phyloP scores from a whole-genome alignment of 2,113 vertebrate species.

The Paedocypris sp. region DNA sequence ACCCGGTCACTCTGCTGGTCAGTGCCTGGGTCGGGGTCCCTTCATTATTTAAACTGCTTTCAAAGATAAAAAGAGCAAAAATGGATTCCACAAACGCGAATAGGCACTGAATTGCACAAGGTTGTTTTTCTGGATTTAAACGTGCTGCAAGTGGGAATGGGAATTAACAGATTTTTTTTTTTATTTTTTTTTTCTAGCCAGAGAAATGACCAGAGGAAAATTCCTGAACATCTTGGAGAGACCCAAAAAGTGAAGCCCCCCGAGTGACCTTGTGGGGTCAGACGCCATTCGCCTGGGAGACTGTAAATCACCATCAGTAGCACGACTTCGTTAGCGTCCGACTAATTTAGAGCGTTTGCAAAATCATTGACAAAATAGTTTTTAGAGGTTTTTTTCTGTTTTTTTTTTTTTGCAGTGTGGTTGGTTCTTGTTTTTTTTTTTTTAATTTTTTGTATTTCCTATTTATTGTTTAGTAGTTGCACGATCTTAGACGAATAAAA shows the following conservation, averaged over 20 bases:
- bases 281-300: background rate
- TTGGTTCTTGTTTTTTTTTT: too few species aligned
- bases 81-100: background rate
- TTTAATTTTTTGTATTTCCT: too few species aligned
- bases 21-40: background rate
- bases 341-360: background rate
- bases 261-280: background rate
- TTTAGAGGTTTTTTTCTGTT: too few species aligned
- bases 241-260: conserved; percentile 77
- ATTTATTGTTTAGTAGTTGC: too few species aligned
- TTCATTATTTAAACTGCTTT: background rate
- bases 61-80: background rate
- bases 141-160: too few species aligned
- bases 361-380: too few species aligned
- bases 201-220: conserved; percentile 97
- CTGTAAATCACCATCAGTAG: conserved; percentile 6
- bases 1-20: conserved; percentile 50
- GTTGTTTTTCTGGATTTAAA: too few species aligned
- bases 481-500: too few species aligned
- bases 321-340: background rate
- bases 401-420: too few species aligned
- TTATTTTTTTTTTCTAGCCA: conserved; percentile 66
- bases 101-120: too few species aligned
- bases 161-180: background rate
- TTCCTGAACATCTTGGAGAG: conserved; percentile 97